Evolutionary conservation across 2,113 vertebrate species (phyloP), one percentile per base, ranked within the genome.

Genomic region (Emydocephalus ijimae): DNA sequence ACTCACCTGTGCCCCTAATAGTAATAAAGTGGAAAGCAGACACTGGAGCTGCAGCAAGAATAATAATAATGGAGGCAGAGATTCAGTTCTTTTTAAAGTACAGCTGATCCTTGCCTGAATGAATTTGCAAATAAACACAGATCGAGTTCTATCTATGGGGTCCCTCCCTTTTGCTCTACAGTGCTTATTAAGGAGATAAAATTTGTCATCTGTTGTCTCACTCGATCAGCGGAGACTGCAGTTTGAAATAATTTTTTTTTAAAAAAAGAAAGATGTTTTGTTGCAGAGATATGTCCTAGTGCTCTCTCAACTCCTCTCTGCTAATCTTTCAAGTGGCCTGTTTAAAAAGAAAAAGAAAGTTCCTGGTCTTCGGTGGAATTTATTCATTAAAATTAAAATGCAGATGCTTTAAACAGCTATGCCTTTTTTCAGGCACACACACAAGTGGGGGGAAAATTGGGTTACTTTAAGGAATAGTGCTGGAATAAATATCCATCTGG

Each of bases 11-110:
- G 88, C 21, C 5, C 74, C n/a, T 74, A 56, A 18, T 55, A 94
- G 92, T 92, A 93, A 94, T 43, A 91, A 91, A 95, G 91, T 90
- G 45, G 2, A 92, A 94, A 93, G 45, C 94, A 93, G 15, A 3
- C 39, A 91, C 26, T 90, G 9, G 21, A 85, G 64, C 39, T 92
- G 5, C 94, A 89, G 29, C 50, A 1, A 89, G 89, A 90, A 90
- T 61, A 93, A 92, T 91, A 92, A 94, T 93, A 93, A 94, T 92
- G 92, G 43, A 45, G n/a, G 0, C 43, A 88, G 55, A 64, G 57
- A 50, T 34, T 64, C 11, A 50, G 74, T 86, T 4, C 4, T 94
- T 69, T 45, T 29, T 3, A 87, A 56, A n/a, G 0, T 91, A 92
- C 15, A 4, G 2, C 26, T 21, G 3, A 0, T 90, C 1, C 85